phyloP scores from a whole-genome alignment of 30 jellyfish, hydroid and myxozoan genomes.

The Hydractinia echinata region DNA sequence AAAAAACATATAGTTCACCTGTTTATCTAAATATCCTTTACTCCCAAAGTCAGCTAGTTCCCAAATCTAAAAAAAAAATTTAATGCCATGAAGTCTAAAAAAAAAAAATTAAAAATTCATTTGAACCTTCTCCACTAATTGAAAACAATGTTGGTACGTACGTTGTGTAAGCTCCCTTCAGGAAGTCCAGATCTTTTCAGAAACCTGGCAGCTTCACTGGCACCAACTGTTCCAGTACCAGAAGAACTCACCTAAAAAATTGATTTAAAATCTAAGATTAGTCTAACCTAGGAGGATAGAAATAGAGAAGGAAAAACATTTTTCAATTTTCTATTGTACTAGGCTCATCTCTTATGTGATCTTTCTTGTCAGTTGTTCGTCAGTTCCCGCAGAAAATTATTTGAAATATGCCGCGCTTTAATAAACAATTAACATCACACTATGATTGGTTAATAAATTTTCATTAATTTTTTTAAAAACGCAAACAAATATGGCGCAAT shows the following conservation, averaged over 20 bases:
- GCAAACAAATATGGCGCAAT: too few species aligned
- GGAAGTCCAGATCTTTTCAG: slow-evolving; percentile 58
- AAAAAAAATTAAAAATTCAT: not conserved
- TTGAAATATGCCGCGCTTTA: too few species aligned
- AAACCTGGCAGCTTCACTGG: slow-evolving; percentile 67
- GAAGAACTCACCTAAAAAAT: slow-evolving; percentile 64
- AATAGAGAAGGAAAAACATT: too few species aligned
- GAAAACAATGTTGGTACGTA: not conserved
- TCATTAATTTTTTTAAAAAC: too few species aligned
- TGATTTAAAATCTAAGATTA: too few species aligned
- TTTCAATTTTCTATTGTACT: too few species aligned
- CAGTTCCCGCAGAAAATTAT: too few species aligned
- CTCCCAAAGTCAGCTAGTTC: slow-evolving; percentile 62
- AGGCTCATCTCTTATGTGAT: too few species aligned
- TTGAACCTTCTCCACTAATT: not conserved
- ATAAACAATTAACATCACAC: too few species aligned
- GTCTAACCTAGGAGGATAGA: too few species aligned
- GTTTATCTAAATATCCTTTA: slow-evolving; percentile 72
- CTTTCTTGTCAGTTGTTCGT: too few species aligned
- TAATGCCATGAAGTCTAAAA: not conserved
- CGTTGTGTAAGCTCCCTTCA: slow-evolving; percentile 60
- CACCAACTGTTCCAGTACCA: slow-evolving; percentile 75
- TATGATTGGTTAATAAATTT: too few species aligned
- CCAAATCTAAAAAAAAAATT: slow-evolving; percentile 53
- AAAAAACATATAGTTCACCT: slow-evolving; percentile 28